A percentile compares a stretch with the other conserved stretches of the same genome.
phyloP scores from a whole-genome alignment of 2,113 vertebrate species.

The Columba janthina region DNA sequence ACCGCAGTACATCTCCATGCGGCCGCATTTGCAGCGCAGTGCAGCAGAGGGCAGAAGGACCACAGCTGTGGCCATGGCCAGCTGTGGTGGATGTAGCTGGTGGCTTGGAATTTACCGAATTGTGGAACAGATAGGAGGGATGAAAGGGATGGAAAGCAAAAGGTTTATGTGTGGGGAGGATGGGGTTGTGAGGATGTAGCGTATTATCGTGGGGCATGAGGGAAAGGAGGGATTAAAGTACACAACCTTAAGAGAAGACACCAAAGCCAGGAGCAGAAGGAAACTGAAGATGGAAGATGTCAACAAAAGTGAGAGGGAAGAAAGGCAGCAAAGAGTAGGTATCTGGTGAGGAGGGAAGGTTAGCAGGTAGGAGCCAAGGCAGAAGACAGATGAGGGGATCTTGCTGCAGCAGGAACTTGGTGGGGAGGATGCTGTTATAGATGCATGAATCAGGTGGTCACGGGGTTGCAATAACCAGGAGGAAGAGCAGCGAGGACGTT shows the following conservation, averaged over 20 bases:
- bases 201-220: background rate
- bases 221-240: background rate
- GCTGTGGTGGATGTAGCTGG: fast-evolving
- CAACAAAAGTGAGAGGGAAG: background rate
- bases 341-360: background rate
- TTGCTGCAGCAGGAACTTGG: background rate
- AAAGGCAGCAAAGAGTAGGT: background rate
- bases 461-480: background rate
- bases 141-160: background rate
- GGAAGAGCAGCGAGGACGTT: background rate
- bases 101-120: background rate
- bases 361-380: background rate
- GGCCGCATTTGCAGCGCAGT: background rate
- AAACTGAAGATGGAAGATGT: background rate
- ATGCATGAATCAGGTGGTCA: background rate
- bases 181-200: background rate
- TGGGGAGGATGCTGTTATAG: background rate
- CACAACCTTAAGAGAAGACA: background rate
- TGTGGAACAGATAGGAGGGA: background rate
- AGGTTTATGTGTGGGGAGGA: background rate
- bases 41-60: background rate
- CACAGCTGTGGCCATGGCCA: fast-evolving
- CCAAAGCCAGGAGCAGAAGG: background rate
- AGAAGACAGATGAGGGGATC: background rate
- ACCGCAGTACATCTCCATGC: background rate